These are phyloP conservation scores for Machimus rusticus DNA, from an alignment of 2,888 invertebrate species.

Conservation along the genomic window DNA sequence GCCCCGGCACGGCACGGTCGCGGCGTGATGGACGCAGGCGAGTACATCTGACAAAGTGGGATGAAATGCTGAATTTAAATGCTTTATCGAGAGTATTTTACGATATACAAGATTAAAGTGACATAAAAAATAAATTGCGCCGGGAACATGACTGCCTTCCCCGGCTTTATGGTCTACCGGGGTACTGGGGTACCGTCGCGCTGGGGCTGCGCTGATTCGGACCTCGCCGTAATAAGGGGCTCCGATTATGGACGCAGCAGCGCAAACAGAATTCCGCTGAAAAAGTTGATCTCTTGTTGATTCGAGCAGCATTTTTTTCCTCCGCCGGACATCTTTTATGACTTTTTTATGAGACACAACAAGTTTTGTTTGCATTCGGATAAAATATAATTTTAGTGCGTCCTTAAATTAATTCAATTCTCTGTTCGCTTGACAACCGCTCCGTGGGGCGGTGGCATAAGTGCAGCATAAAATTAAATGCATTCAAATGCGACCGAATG, in stretches of 20 bases:
- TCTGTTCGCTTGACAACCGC: neutral
- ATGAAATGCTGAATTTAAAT: conserved; percentile 25
- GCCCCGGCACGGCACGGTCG: neutral
- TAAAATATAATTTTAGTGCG: conserved; percentile 10
- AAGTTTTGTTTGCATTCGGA: conserved; percentile 10
- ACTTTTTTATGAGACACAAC: conserved; percentile 4
- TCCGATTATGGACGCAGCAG: neutral
- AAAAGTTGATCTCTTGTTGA: conserved; percentile 34
- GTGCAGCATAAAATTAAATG: neutral
- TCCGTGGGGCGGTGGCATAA: neutral
- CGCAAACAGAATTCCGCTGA: conserved; percentile 17
- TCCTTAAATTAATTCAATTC: neutral
- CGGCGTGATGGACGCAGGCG: conserved; percentile 24
- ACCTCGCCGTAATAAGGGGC: neutral
- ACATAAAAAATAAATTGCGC: conserved; percentile 44
- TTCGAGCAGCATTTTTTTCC: neutral
- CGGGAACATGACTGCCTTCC: conserved; percentile 22
- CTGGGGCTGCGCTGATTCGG: neutral
- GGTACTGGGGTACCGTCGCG: neutral
- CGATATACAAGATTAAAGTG: conserved; percentile 43
- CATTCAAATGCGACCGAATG: neutral
- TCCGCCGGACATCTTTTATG: neutral
- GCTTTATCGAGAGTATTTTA: conserved; percentile 42
- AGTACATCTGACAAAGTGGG: conserved; percentile 35
- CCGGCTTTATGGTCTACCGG: neutral